Base-by-base conservation (phyloP, 2,113 vertebrate species). In the Colaptes auratus region DNA sequence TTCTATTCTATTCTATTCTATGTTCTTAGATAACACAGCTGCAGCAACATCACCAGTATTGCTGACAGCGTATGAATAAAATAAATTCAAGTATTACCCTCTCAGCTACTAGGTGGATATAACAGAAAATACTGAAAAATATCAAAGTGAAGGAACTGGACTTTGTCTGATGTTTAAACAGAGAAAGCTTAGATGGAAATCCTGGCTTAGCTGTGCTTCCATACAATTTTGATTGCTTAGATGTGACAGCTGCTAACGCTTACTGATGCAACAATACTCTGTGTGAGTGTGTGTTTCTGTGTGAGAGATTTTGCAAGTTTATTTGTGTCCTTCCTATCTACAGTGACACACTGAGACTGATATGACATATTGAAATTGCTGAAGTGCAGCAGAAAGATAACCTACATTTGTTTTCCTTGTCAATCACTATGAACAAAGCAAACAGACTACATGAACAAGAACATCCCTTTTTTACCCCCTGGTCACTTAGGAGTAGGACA, bases 341-440 rank as follows among this genome's bases (percentile, higher is more conserved):
- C 63, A 93, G 35, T 97, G 96, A 93, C 95, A 96, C 83, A 84
- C 53, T 79, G 82, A 93, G 74, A 86, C 88, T 77, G 91, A 89
- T 85, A 77, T 46, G 95, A 67, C 85, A 90, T 89, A 77, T 81
- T 97, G 94, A 96, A 95, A 95, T 90, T 94, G 86, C 70, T 96
- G 92, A 96, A 94, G 79, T 91, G 59, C 85, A 83, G 64, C 97
- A 73, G 46, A 95, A 97, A 91, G 89, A 96, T 93, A 94, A 93
- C 66, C 31, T 95, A 90, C 73, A 89, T 93, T 97, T 97, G 60
- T 72, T 97, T 96, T 86, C 82, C 36, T 7, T 73, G 78, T 96
- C 94, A 93, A 31, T 96, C 90, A 90, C 64, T 77, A 70, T 53
- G 67, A 94, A 84, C 42, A 96, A 96, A 95, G 59, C 65, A 95